Evolutionary conservation across 2,888 invertebrate genomes (phyloP), one percentile per base, ranked within the genome.

Genomic region (Aphodius granarius): DNA sequence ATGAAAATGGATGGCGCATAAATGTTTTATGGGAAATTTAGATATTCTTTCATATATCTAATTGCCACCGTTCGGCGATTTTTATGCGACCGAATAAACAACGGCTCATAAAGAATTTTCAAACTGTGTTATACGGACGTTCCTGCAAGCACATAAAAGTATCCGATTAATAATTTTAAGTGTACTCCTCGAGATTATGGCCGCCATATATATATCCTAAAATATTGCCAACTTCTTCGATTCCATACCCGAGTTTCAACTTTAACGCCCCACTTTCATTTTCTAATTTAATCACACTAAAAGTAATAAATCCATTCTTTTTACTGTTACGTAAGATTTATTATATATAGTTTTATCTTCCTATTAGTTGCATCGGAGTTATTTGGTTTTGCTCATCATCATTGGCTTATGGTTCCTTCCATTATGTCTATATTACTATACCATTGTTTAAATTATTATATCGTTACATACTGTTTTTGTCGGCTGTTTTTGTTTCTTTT

Each of bases 1-100:
- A 84, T 84, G 78, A 82, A 82, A 84, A 84, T 83, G 83, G 82
- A 84, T 83, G 83, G 81, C 77, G 79, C 83, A 84, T 84, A 84
- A 84, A 84, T 83, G 83, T 77, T 82, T 84, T 84, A 84, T 84
- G 83, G 81, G 75, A 81, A 78, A 80, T 81, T 83, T 81, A 81
- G 79, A 80, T 81, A 82, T 82, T 81, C 79, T 78, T 79, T 79
- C 79, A 79, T 79, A 80, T 81, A 80, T 81, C 80, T 81, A 81
- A 81, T 81, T 80, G 80, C 79, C 75, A 78, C 77, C 78, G 77
- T 79, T 80, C 73, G 78, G 75, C 78, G 71, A 73, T 75, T 76
- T 78, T 79, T 76, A 77, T 77, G 75, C 76, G 77, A 68, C 71
- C 77, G 74, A 79, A 79, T 79, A 79, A 78, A 78, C 77, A 78